Percentiles rank a stretch among this genome's conserved stretches.
These are phyloP conservation scores for Pandemis heparana DNA, from an alignment of 2,888 invertebrate species.

Conservation along the genomic window DNA sequence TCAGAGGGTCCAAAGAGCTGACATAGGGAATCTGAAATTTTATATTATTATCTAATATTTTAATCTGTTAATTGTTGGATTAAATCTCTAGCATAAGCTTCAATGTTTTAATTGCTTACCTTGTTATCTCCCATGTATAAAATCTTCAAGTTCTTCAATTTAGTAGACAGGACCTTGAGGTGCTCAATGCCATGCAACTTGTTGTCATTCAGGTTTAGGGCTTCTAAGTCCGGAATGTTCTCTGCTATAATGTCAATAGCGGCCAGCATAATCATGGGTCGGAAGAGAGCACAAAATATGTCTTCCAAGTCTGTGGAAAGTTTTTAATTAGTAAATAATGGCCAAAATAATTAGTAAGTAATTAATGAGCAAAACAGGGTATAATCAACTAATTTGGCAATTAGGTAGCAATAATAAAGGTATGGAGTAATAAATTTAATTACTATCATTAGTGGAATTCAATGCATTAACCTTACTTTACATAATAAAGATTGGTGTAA, in stretches of 20 bases:
- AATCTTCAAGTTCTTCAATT: constrained; percentile 90
- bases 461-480: too few species aligned
- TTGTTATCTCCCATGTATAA: constrained; percentile 93
- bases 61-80: too few species aligned
- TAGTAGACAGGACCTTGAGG: constrained; percentile 87
- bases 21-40: constrained; percentile 88
- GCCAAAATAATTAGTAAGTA: too few species aligned
- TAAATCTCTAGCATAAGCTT: not conserved
- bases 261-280: constrained; percentile 89
- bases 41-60: not conserved
- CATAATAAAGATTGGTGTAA: too few species aligned
- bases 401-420: too few species aligned
- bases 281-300: constrained; percentile 91
- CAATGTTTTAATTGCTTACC: constrained; percentile 74
- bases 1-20: constrained; percentile 87
- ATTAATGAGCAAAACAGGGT: too few species aligned
- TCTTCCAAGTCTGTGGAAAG: constrained; percentile 86
- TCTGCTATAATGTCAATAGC: constrained; percentile 93
- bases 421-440: too few species aligned
- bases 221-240: constrained; percentile 93
- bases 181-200: constrained; percentile 89
- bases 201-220: constrained; percentile 93
- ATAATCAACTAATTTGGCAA: too few species aligned
- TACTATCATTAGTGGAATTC: too few species aligned
- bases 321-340: not conserved